phyloP scores from a whole-genome alignment of 2,797 vertebrate genomes.

The Thamnophis elegans region DNA sequence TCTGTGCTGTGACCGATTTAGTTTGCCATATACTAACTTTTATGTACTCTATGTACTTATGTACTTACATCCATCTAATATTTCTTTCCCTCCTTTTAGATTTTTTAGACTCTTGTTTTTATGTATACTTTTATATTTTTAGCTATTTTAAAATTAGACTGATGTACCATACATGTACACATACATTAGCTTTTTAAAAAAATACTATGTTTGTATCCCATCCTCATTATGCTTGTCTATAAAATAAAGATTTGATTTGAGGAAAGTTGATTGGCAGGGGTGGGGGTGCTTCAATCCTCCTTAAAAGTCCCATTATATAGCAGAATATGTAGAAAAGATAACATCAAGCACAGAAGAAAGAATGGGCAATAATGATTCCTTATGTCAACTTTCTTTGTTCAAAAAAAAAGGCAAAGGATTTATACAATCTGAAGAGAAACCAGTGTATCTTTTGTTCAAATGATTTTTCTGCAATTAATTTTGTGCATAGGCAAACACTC shows the following conservation, averaged over 20 bases:
- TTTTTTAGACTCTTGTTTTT: neutral
- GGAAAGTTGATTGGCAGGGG: neutral
- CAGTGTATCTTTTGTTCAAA: too few relatives aligned
- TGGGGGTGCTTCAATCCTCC: neutral
- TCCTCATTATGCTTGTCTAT: neutral
- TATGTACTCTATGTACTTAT: too few relatives aligned
- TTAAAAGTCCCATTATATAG: neutral
- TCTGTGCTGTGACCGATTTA: neutral
- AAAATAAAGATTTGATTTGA: neutral
- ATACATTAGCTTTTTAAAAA: neutral
- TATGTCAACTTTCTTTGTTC: neutral
- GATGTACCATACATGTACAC: neutral
- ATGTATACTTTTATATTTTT: neutral
- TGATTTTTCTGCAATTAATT: neutral
- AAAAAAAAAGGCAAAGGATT: too few relatives aligned
- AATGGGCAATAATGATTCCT: neutral
- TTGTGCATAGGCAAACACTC: neutral
- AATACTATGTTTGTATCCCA: neutral
- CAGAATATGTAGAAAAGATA: neutral
- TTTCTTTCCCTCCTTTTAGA: neutral
- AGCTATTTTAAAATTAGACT: neutral
- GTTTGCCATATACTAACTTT: neutral
- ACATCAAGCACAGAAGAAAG: neutral
- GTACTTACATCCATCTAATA: neutral
- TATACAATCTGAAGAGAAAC: too few relatives aligned